Conservation (phyloP, 2,888 invertebrate genomes). For the Noctua fimbriata region DNA sequence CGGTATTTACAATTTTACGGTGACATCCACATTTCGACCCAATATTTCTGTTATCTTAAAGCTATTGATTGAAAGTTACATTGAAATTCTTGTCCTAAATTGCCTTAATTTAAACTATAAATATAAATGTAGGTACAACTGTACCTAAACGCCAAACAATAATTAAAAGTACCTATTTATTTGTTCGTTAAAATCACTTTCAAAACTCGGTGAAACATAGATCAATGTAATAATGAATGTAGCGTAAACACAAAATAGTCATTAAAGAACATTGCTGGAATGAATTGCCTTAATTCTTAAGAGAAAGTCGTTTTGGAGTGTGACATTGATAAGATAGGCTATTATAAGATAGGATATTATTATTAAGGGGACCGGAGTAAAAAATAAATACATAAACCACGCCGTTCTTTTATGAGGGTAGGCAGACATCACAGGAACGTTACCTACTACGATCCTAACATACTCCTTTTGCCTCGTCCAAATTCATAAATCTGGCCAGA, state of each 20-base stretch:
- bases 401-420: neutral
- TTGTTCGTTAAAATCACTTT: conserved; percentile 21
- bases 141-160: neutral
- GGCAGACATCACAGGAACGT: neutral
- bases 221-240: conserved; percentile 28
- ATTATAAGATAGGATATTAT: neutral
- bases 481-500: neutral
- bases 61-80: neutral
- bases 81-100: conserved; percentile 1
- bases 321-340: neutral
- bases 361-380: neutral
- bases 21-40: neutral
- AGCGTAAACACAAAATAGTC: conserved; percentile 30
- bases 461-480: neutral
- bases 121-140: neutral
- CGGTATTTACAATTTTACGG: too few relatives aligned
- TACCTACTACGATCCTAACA: neutral
- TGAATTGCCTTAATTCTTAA: conserved; percentile 28
- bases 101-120: neutral
- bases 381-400: neutral
- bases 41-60: neutral
- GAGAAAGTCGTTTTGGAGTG: conserved; percentile 3
- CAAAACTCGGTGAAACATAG: conserved; percentile 1
- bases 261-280: conserved; percentile 20
- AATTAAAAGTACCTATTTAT: conserved; percentile 11